Percentiles rank a stretch among this genome's conserved stretches.
Conservation (phyloP, 1,140 invertebrate genomes). For the Caenorhabditis briggsae region DNA sequence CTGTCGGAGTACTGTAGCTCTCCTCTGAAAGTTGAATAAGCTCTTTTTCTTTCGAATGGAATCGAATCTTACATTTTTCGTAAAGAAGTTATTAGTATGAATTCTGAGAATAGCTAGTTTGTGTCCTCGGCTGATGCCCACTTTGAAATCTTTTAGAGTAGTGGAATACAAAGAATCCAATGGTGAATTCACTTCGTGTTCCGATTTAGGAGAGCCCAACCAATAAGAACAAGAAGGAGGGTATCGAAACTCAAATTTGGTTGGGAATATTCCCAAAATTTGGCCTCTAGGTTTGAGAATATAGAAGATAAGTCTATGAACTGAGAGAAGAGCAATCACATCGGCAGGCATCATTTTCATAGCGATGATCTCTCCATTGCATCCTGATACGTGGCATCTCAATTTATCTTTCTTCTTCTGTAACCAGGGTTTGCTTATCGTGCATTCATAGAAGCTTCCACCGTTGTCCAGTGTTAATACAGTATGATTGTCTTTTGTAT, state of each 20-base stretch:
- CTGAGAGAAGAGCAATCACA: constrained; percentile 51
- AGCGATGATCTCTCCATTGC: constrained; percentile 87
- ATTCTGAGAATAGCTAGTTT: constrained; percentile 40
- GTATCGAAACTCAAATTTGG: neutral
- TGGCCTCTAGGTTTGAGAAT: constrained; percentile 45
- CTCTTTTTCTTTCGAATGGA: neutral
- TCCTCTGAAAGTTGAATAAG: constrained; percentile 38
- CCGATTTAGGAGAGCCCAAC: neutral
- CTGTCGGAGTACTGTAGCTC: constrained; percentile 27
- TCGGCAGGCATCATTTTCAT: constrained; percentile 34
- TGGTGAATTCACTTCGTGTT: neutral
- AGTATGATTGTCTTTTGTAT: constrained; percentile 62
- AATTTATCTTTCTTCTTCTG: constrained; percentile 44
- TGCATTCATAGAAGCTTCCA: constrained; percentile 93
- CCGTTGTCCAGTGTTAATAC: constrained; percentile 94
- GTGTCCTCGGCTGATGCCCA: constrained; percentile 52
- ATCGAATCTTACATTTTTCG: neutral
- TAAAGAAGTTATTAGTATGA: constrained; percentile 47
- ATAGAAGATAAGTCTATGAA: constrained; percentile 53
- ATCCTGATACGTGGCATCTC: constrained; percentile 81
- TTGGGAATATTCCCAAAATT: constrained; percentile 52
- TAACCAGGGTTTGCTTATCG: constrained; percentile 26
- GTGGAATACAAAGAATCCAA: neutral
- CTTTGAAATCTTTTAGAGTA: constrained; percentile 34
- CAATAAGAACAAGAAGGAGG: constrained; percentile 49